Conservation (phyloP, 2,113 vertebrate species). For the Pitta sordida region DNA sequence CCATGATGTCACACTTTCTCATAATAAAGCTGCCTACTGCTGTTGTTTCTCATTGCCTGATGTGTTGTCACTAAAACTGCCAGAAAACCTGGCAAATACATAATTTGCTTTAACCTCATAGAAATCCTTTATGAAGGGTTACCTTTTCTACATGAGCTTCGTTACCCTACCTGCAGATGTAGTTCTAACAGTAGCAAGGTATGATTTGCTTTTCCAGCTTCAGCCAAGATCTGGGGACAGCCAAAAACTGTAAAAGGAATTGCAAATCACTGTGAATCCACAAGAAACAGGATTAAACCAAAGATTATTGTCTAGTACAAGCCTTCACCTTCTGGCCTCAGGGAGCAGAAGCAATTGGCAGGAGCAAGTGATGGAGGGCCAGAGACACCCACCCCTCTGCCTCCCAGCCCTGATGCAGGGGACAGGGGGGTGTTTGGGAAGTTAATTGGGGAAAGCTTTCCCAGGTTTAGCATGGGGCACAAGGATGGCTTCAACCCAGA, state of each 20-base stretch:
- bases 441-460: background rate
- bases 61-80: background rate
- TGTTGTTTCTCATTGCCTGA: background rate
- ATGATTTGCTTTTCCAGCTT: background rate
- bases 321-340: background rate
- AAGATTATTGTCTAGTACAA: background rate
- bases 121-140: background rate
- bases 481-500: background rate
- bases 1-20: background rate
- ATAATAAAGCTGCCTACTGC: background rate
- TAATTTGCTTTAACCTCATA: background rate
- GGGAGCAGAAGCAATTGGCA: background rate
- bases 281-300: background rate
- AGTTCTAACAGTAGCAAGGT: background rate
- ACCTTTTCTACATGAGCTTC: background rate
- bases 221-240: background rate
- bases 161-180: background rate
- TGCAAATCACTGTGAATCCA: background rate
- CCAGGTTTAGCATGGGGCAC: background rate
- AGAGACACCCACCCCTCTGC: background rate
- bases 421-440: background rate
- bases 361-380: background rate
- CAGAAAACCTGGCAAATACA: background rate
- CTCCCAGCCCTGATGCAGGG: background rate
- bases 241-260: background rate